Evolutionary conservation across 2,797 vertebrate species (phyloP), one percentile per base, ranked within the genome.

Genomic region (Ctenopoma kingsleyae): DNA sequence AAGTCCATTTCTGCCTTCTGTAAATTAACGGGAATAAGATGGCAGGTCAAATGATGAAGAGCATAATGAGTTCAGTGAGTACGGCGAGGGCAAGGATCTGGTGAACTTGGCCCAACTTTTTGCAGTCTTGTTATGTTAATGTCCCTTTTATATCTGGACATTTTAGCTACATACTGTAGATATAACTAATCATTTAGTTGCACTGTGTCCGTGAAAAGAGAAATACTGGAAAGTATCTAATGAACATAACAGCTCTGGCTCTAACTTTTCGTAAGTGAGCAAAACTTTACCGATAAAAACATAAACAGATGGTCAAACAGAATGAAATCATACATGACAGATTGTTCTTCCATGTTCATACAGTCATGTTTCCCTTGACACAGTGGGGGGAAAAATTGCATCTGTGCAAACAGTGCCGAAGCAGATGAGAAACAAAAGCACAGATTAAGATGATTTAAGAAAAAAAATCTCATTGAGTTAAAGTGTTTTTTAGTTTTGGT

Each of bases 21-120:
- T 54, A 80, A 64, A 77, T 79, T 23, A 77, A 68, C 47, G 43
- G 57, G 30, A 66, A 58, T n/a, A 51, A 5, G 62, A 46, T 64
- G 54, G 55, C 58, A 43, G 78, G 61, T 82, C 70, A 43, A 62
- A 78, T 79, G 67, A 80, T 80, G 71, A 77, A 69, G 47, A 23
- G 65, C 1, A 4, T 67, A 66, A 75, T 72, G 72, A 69, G 71
- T 76, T 48, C 68, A 59, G 66, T 65, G 75, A 68, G 32, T 19
- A 36, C 38, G 10, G 36, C 11, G 44, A 57, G 27, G 53, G 23
- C 17, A 19, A 32, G 43, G 48, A 64, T 75, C 25, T 10, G 20
- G 8, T 67, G 58, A 54, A 66, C 56, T 20, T 62, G 43, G 32
- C 22, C 2, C n/a, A 50, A 43, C 15, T 16, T 51, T 2, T 51